phyloP scores from a whole-genome alignment of 2,113 vertebrate species.

The Dissostichus mawsoni region DNA sequence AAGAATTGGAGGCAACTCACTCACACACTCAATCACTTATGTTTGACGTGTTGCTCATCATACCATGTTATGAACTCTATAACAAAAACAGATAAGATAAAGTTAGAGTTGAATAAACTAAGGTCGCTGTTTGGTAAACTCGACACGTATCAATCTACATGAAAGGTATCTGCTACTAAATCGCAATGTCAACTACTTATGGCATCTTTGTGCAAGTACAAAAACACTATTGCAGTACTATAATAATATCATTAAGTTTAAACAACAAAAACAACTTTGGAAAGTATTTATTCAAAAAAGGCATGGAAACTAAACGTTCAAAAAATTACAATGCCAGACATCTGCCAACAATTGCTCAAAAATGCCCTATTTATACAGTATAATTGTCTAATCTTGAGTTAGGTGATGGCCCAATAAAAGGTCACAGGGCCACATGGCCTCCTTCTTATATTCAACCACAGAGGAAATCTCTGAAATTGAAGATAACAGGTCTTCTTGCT shows the following conservation, averaged over 20 bases:
- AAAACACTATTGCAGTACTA: not conserved
- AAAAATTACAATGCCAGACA: not conserved
- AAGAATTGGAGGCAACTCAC: not conserved
- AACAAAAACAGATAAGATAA: no score
- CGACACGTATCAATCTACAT: no score
- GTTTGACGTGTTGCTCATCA: not conserved
- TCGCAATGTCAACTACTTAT: no score
- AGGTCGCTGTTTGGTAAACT: no score
- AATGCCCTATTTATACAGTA: slow-evolving; percentile 20
- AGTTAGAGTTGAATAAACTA: no score
- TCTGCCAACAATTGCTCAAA: not conserved
- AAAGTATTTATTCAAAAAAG: no score
- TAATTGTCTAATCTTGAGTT: slow-evolving; percentile 32
- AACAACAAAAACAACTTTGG: not conserved
- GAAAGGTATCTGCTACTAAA: not conserved
- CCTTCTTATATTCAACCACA: slow-evolving; percentile 58
- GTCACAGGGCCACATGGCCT: slow-evolving; percentile 57
- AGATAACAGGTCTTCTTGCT: slow-evolving; percentile 69
- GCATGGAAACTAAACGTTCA: no score
- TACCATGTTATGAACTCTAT: not conserved
- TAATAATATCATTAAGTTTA: not conserved
- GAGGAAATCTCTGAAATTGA: slow-evolving; percentile 74
- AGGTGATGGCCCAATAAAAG: slow-evolving; percentile 60
- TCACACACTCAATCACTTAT: not conserved
- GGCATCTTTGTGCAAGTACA: not conserved